A percentile compares a stretch with the other conserved stretches of the same genome.
Conservation (phyloP, 2,113 vertebrate genomes). For the Eleginops maclovinus region DNA sequence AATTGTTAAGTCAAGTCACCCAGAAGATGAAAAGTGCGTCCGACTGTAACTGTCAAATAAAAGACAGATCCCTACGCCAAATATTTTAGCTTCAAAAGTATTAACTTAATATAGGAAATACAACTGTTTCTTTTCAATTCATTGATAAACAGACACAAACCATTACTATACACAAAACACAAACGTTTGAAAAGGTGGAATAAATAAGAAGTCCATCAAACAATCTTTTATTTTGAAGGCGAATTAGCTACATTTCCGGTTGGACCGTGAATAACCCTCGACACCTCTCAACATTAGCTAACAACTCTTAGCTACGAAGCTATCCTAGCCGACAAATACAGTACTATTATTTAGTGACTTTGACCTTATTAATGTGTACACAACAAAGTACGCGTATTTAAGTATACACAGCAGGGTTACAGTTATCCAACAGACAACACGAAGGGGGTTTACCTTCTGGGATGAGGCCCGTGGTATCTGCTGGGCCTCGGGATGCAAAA, state of each 20-base stretch:
- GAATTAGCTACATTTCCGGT: not conserved
- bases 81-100: too few relatives aligned
- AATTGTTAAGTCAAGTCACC: not conserved
- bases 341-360: not conserved
- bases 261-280: conserved; percentile 28
- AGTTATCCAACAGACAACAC: too few relatives aligned
- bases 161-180: not conserved
- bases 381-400: not conserved
- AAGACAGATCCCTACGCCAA: not conserved
- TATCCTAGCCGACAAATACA: conserved; percentile 40
- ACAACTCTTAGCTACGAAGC: conserved; percentile 42
- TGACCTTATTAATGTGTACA: not conserved
- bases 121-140: too few relatives aligned
- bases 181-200: not conserved
- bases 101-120: too few relatives aligned
- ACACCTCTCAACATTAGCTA: conserved; percentile 46
- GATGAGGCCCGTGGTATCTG: conserved; percentile 41
- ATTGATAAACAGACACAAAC: not conserved
- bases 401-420: not conserved
- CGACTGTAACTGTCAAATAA: conserved; percentile 47
- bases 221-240: conserved; percentile 54
- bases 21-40: conserved; percentile 5
- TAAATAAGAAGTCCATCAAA: too few relatives aligned
- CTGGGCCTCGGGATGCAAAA: conserved; percentile 72
- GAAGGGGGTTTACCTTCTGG: conserved; percentile 61